phyloP scores from a whole-genome alignment of 2,113 vertebrate genomes.

The Labrus mixtus region DNA sequence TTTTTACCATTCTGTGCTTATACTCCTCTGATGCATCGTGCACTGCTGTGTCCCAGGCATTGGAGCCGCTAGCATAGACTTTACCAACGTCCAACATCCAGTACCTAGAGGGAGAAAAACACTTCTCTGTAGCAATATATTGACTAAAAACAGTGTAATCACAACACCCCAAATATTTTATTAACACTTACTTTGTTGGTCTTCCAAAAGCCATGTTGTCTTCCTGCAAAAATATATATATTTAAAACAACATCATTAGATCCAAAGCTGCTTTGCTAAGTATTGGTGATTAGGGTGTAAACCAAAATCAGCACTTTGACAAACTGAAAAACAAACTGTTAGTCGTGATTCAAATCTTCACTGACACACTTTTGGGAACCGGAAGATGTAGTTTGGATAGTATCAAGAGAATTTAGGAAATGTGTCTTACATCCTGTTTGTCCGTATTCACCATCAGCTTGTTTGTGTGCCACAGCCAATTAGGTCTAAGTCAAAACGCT shows the following conservation, averaged over 20 bases:
- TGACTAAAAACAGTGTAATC: background rate
- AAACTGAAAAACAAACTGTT: background rate
- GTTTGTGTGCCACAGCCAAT: conserved; percentile 5
- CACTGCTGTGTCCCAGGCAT: conserved; percentile 93
- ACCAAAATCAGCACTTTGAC: too few relatives aligned
- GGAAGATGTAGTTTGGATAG: background rate
- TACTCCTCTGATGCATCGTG: conserved; percentile 97
- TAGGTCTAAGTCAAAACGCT: background rate
- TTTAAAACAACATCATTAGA: too few relatives aligned
- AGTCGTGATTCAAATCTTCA: background rate
- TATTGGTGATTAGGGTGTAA: too few relatives aligned
- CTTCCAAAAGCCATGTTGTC: conserved; percentile 99
- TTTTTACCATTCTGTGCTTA: conserved; percentile 94
- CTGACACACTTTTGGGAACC: background rate
- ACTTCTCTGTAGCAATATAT: background rate
- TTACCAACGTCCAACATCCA: conserved; percentile 95
- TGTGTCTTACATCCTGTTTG: conserved; percentile 46
- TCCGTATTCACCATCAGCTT: conserved; percentile 10
- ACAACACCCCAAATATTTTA: background rate
- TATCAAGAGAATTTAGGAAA: conserved; percentile 19
- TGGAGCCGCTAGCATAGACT: conserved; percentile 86
- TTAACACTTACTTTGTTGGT: conserved; percentile 93
- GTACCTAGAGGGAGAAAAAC: conserved; percentile 84
- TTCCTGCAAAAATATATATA: conserved; percentile 90
- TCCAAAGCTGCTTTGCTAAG: too few relatives aligned